Base-by-base conservation (phyloP, 2,888 invertebrate genomes). In the Anagyrus pseudococci region DNA sequence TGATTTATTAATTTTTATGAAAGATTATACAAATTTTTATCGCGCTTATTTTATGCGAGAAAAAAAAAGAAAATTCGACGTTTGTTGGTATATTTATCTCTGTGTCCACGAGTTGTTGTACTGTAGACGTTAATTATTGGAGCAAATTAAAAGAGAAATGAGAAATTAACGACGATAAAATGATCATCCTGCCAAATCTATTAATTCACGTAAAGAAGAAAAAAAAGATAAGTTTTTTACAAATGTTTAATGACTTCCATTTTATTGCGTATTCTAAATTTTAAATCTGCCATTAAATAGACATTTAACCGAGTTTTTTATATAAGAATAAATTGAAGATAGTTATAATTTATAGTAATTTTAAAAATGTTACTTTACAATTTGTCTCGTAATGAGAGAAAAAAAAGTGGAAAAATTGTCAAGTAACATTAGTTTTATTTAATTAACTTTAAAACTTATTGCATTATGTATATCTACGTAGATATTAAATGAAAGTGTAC, bases 381-480 rank as follows among this genome's bases (percentile, higher is more conserved):
- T 50, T 20, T 50, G 49, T 49, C 48, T 40, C 29, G 43, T 43
- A 22, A 49, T 37, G 2, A 44, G 40, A 29, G 17, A 17, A 25
- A 52, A 54, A 40, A 37, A 43, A 37, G 25, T 40, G 19, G 7
- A 40, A 49, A 22, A 23, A 15, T 49, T 55, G 10, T 29, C 29
- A 4, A 29, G 29, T 29, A 29, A 41, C 15, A 33, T 19, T 53
- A 41, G 15, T 61, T 61, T 61, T 19, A 58, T 54, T 54, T 54
- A 41, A 58, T 29, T 29, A 29, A 54, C 33, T 63, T 58, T 40
- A 63, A 50, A 62, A 47, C 57, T 60, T 54, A 57, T 52, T 59
- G 44, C 37, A 50, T 64, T 64, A 64, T 60, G 77, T 78, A 75
- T 77, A 77, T 73, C 69, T 72, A 73, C 75, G 75, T 75, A 74